Base-by-base conservation (phyloP, 2,888 invertebrate species). In the Criorhina ranunculi region DNA sequence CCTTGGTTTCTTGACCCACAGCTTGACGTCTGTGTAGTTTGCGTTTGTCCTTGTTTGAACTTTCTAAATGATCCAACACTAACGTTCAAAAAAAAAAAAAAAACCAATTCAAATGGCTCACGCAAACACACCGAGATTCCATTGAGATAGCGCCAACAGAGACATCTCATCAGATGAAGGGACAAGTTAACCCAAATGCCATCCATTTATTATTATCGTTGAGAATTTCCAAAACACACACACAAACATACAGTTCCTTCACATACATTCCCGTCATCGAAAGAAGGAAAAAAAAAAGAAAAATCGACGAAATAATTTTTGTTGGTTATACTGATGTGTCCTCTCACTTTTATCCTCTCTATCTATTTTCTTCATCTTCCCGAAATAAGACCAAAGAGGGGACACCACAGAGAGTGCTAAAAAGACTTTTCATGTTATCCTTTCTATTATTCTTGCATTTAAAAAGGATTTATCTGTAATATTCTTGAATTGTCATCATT, bases 391-490 rank as follows among this genome's bases (percentile, higher is more conserved):
- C 44, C 53, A 42, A 31, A 59, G 8, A 46, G 42, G 49, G 42
- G 59, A 19, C 29, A 40, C 55, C 51, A 46, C 49, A 75, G 55
- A 75, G 55, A 80, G 85, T 85, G 85, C 85, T 80, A 79, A 85
- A 80, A 85, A 75, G 85, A 76, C 85, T 80, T 85, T 85, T 33
- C 85, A 59, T 85, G 79, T 85, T 76, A 85, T 85, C 85, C 85
- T 85, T 85, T 80, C 75, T 76, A 75, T 85, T 85, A 85, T 85
- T 76, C 75, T 59, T 66, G 70, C 85, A 80, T 80, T 80, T 85
- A 85, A 85, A 85, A 79, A 76, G 85, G 80, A 85, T 85, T 85
- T 80, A 80, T 85, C 64, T 85, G 85, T 76, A 76, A 85, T 80
- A 85, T 80, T 76, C 79, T 49, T 67, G 64, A 85, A 85, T 80